Percentiles rank a stretch among this genome's conserved stretches.
phyloP scores from a whole-genome alignment of 2,797 vertebrate genomes.

The Melanotaenia parkinsoni region DNA sequence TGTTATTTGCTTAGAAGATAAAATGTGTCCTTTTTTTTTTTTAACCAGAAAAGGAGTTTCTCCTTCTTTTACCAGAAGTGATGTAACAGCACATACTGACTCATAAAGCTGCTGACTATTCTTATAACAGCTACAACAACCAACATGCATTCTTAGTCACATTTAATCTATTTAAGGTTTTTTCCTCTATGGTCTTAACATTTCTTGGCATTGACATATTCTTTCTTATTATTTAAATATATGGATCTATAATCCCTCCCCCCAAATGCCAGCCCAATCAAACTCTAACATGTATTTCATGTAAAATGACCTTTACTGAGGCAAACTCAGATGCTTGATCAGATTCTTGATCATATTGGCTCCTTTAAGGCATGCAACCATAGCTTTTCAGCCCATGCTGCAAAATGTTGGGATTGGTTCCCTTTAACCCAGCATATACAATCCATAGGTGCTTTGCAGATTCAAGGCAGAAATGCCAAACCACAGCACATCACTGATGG shows the following conservation, averaged over 20 bases:
- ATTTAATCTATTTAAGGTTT: too few relatives aligned
- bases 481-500: neutral
- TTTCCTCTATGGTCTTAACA: neutral
- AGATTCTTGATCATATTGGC: too few relatives aligned
- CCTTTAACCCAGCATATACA: too few relatives aligned
- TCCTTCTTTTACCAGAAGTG: slow-evolving; percentile 10
- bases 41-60: slow-evolving; percentile 1
- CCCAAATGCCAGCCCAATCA: too few relatives aligned
- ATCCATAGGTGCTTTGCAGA: neutral
- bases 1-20: neutral
- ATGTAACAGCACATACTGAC: neutral
- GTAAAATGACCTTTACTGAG: too few relatives aligned
- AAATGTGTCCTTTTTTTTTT: neutral
- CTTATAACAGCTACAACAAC: slow-evolving; percentile 15
- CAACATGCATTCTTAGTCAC: neutral
- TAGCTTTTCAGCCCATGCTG: neutral
- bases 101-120: slow-evolving; percentile 9
- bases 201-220: neutral
- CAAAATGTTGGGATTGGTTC: neutral
- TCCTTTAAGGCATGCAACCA: neutral
- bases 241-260: too few relatives aligned
- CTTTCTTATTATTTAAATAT: neutral
- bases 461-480: neutral
- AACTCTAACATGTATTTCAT: too few relatives aligned
- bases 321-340: too few relatives aligned